Conservation (phyloP, 2,888 invertebrate genomes). For the Cordilura impudica region DNA sequence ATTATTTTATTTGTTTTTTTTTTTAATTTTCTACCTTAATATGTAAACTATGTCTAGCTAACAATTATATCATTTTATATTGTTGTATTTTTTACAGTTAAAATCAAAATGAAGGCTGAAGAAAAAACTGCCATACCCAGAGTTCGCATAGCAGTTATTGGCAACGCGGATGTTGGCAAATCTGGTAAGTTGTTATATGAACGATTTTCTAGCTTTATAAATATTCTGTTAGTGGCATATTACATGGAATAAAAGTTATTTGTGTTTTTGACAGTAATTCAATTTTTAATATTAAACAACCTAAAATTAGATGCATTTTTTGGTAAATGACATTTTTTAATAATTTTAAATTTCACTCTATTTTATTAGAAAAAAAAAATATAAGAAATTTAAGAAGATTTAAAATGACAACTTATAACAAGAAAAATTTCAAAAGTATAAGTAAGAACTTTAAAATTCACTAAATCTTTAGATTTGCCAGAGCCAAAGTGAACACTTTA, state of each 20-base stretch:
- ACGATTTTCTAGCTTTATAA: background rate
- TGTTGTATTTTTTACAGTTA: slow-evolving; percentile 50
- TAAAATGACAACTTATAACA: no score
- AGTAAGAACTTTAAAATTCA: no score
- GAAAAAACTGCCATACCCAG: slow-evolving; percentile 82
- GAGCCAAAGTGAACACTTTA: no score
- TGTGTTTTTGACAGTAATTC: background rate
- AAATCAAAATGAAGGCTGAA: slow-evolving; percentile 80
- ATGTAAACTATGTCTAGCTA: background rate
- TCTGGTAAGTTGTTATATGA: slow-evolving; percentile 81
- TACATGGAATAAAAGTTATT: background rate
- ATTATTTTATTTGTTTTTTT: slow-evolving; percentile 19
- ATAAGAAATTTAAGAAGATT: no score
- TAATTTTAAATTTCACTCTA: no score
- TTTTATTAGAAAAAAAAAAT: no score
- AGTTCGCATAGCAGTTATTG: slow-evolving; percentile 86
- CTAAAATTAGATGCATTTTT: no score
- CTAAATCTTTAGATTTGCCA: no score
- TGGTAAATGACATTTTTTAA: no score
- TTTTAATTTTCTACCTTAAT: background rate
- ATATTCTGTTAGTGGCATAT: slow-evolving; percentile 33
- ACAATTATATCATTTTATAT: slow-evolving; percentile 8
- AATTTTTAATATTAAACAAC: no score
- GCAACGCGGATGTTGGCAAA: slow-evolving; percentile 88
- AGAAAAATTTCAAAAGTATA: no score